Percentiles rank a stretch among this genome's conserved stretches.
Conservation (phyloP, 2,888 invertebrate genomes). For the Cremastobaeus sp. region DNA sequence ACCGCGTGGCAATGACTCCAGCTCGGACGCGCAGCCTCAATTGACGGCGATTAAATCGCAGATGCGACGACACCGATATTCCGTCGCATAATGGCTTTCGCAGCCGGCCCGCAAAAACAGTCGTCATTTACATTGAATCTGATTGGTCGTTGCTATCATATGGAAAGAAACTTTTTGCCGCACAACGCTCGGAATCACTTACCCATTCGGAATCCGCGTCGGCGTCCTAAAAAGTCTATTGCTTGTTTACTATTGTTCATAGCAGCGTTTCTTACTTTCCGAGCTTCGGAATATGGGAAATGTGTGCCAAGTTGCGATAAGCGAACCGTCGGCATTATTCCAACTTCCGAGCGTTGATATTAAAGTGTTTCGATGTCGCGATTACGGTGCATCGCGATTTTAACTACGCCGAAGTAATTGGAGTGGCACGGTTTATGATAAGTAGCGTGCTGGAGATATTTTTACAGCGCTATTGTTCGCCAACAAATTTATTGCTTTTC, state of each 20-base stretch:
- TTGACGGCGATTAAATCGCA: constrained; percentile 31
- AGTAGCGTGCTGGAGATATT: not conserved
- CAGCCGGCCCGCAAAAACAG: too few relatives aligned
- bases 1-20: constrained; percentile 18
- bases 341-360: constrained; percentile 13
- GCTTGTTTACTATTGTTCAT: constrained; percentile 45
- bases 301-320: constrained; percentile 40
- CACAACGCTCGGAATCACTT: constrained; percentile 27
- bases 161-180: too few relatives aligned
- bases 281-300: constrained; percentile 17
- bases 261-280: constrained; percentile 24
- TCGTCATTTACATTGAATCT: constrained; percentile 19
- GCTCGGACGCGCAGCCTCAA: constrained; percentile 8
- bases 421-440: constrained; percentile 4
- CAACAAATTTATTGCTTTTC: too few relatives aligned
- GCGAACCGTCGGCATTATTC: constrained; percentile 35
- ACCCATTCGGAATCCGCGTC: constrained; percentile 26
- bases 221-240: constrained; percentile 29
- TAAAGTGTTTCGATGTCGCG: constrained; percentile 22
- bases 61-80: too few relatives aligned
- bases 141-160: too few relatives aligned
- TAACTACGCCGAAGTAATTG: constrained; percentile 32
- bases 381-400: constrained; percentile 18
- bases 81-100: too few relatives aligned
- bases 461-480: constrained; percentile 4